Evolutionary conservation across 2,113 vertebrate species (phyloP).

Genomic region (Indicator indicator): DNA sequence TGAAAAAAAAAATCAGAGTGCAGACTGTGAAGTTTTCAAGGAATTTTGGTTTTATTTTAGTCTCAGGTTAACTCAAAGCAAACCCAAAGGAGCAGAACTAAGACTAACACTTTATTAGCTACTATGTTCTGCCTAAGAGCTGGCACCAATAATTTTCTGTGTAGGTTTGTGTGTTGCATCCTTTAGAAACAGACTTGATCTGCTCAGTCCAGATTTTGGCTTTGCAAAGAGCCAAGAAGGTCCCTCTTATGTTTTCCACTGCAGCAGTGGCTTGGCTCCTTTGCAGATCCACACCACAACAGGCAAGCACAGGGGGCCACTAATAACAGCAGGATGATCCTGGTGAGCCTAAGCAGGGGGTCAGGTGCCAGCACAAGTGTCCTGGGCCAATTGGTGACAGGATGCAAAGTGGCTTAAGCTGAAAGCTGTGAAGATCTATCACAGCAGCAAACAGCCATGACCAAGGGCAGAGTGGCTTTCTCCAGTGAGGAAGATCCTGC

Average conservation of each 20-base stretch:
- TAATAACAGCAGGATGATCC: slow-evolving; percentile 18
- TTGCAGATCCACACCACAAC: background rate
- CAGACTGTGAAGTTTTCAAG: slow-evolving; percentile 1
- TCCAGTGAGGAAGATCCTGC: background rate
- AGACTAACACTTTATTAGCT: background rate
- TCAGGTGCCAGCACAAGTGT: background rate
- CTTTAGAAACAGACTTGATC: background rate
- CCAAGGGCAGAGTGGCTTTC: background rate
- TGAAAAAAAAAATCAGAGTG: background rate
- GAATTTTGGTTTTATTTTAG: background rate
- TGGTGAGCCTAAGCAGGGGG: slow-evolving; percentile 44
- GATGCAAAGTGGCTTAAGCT: slow-evolving; percentile 25
- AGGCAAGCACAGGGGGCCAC: accelerated
- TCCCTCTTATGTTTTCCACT: background rate
- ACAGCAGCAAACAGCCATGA: background rate
- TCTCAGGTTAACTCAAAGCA: background rate
- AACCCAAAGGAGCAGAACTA: background rate
- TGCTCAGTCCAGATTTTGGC: background rate
- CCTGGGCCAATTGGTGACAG: background rate
- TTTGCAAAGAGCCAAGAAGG: background rate
- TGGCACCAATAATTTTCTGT: background rate
- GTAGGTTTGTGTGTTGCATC: background rate
- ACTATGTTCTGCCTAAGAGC: background rate
- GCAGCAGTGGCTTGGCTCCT: background rate
- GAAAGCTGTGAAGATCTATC: background rate